These are phyloP conservation scores for Pyrocoelia pectoralis DNA, from an alignment of 2,888 invertebrate genomes.

Conservation along the genomic window DNA sequence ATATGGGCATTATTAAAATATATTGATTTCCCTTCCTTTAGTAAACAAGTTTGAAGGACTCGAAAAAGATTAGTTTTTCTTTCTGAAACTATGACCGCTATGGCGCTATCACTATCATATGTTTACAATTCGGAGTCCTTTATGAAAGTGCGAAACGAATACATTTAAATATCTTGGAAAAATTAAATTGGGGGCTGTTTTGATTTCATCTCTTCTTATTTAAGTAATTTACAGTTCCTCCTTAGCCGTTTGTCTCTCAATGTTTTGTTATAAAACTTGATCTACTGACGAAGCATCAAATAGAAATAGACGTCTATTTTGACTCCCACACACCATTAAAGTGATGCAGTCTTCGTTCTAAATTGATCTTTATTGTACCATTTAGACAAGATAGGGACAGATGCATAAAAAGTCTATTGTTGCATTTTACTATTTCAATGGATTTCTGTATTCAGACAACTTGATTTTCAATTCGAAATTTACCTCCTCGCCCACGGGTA, in stretches of 20 bases:
- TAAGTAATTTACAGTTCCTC: conserved; percentile 32
- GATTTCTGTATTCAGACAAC: too few relatives aligned
- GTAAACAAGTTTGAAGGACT: conserved; percentile 9
- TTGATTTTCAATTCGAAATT: too few relatives aligned
- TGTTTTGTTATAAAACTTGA: not conserved
- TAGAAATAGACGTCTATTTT: conserved; percentile 20
- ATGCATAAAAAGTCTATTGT: not conserved
- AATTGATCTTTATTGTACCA: conserved; percentile 37
- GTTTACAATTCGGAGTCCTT: too few relatives aligned
- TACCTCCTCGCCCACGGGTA: too few relatives aligned
- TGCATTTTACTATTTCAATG: not conserved
- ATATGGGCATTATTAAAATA: conserved; percentile 34
- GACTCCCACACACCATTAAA: conserved; percentile 22
- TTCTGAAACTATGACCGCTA: conserved; percentile 9
- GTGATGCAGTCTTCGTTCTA: conserved; percentile 18
- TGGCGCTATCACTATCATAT: too few relatives aligned
- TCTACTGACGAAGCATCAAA: conserved; percentile 2
- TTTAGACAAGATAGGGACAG: conserved; percentile 17
- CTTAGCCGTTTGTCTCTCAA: conserved; percentile 15
- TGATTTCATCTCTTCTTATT: conserved; percentile 39
- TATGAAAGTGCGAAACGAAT: conserved; percentile 31
- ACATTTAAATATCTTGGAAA: conserved; percentile 32
- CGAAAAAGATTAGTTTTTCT: conserved; percentile 20
- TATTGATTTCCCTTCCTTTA: conserved; percentile 23
- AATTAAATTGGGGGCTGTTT: conserved; percentile 37